Evolutionary conservation across 2,113 vertebrate genomes (phyloP).

Genomic region (Dascyllus trimaculatus): DNA sequence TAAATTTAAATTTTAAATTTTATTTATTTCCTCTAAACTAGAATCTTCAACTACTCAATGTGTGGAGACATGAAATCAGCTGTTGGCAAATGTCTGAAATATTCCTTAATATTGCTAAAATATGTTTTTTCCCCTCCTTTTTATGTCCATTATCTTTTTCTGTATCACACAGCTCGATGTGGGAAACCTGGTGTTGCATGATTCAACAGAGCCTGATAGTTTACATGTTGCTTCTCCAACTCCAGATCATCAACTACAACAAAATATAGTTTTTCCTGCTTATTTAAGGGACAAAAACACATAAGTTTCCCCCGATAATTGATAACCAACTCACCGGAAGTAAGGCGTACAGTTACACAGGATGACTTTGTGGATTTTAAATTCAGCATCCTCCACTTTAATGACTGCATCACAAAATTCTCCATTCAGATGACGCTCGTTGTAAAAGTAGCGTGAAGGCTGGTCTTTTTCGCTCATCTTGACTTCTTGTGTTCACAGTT

Average conservation of each 20-base stretch:
- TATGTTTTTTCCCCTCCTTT: no score
- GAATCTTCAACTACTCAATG: no score
- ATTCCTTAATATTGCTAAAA: no score
- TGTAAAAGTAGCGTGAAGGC: not conserved
- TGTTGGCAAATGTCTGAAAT: no score
- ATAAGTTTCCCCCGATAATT: not conserved
- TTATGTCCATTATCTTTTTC: no score
- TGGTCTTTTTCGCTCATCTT: conserved; percentile 10
- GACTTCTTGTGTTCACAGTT: not conserved
- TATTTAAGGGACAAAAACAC: not conserved
- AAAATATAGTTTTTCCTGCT: not conserved
- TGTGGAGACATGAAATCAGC: no score
- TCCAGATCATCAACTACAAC: not conserved
- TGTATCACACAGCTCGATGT: no score
- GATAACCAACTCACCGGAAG: conserved; percentile 44
- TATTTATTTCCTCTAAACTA: no score
- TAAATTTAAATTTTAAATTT: no score
- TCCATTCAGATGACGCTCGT: conserved; percentile 6
- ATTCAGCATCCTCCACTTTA: conserved; percentile 8
- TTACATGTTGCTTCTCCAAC: not conserved
- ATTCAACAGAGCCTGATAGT: no score
- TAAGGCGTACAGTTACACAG: conserved; percentile 30
- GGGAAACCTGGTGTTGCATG: no score
- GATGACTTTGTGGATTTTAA: conserved; percentile 49
- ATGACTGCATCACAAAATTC: conserved; percentile 46